A percentile compares a stretch with the other conserved stretches of the same genome.
phyloP scores from a whole-genome alignment of 37 sponge, comb jelly and placozoan genomes.

The Aplysina aerophoba region DNA sequence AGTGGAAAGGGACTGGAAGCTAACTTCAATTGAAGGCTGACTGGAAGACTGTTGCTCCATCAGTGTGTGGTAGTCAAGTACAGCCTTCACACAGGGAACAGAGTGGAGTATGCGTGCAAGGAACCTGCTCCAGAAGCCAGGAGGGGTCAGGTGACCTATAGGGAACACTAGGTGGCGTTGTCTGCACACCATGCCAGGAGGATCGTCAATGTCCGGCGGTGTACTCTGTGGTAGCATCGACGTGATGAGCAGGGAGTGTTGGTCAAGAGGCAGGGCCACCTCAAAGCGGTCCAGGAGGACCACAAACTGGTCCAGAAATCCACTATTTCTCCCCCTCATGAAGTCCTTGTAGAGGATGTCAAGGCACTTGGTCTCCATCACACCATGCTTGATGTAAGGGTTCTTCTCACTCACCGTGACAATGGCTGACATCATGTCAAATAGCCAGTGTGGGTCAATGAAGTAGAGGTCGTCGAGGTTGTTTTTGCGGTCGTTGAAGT shows the following conservation, averaged over 20 bases:
- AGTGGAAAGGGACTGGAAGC: background rate
- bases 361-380: constrained; percentile 57
- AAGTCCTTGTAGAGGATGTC: constrained; percentile 66
- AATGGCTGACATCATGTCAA: constrained; percentile 84
- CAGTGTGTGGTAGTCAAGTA: background rate
- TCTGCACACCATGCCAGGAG: background rate
- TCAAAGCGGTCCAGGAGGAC: constrained; percentile 86
- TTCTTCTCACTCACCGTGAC: constrained; percentile 79
- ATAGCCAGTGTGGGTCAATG: constrained; percentile 92
- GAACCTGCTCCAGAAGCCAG: constrained; percentile 91
- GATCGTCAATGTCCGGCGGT: constrained; percentile 43
- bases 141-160: constrained; percentile 50
- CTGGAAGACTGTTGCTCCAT: background rate
- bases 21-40: background rate
- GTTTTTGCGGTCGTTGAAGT: constrained; percentile 82
- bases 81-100: constrained; percentile 27
- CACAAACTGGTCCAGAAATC: constrained; percentile 80
- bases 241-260: constrained; percentile 77
- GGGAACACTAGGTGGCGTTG: constrained; percentile 47
- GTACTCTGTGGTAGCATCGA: constrained; percentile 72
- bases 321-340: background rate
- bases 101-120: constrained; percentile 82
- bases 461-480: constrained; percentile 85
- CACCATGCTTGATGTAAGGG: constrained; percentile 76
- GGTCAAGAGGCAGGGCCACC: constrained; percentile 85